A percentile compares a stretch with the other conserved stretches of the same genome.
These are phyloP conservation scores for Eulacestoma nigropectus DNA, from an alignment of 2,113 vertebrate species.

Conservation along the genomic window DNA sequence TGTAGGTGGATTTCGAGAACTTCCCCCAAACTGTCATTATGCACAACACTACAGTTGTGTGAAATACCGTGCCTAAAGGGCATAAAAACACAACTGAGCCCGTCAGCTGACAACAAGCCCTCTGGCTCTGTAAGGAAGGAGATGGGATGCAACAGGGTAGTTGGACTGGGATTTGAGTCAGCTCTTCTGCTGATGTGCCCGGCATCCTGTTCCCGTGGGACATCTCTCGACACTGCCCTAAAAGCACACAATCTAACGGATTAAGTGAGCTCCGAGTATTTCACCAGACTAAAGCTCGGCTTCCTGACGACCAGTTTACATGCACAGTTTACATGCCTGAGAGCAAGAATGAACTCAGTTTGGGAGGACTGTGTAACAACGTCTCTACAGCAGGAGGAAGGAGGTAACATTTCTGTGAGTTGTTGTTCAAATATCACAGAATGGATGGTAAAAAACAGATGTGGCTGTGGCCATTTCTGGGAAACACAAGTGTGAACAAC, in stretches of 20 bases:
- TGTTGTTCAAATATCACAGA: neutral
- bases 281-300: neutral
- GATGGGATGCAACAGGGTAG: neutral
- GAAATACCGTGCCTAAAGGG: neutral
- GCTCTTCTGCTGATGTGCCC: neutral
- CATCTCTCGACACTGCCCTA: neutral
- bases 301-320: neutral
- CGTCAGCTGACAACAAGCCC: neutral
- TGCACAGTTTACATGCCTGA: neutral
- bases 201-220: neutral
- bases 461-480: slow-evolving; percentile 18
- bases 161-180: neutral
- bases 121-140: neutral
- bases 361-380: neutral
- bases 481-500: slow-evolving; percentile 32
- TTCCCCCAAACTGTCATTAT: neutral
- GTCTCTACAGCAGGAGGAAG: neutral
- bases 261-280: neutral
- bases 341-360: neutral
- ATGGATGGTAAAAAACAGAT: neutral
- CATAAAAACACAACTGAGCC: neutral
- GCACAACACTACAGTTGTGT: neutral
- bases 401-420: neutral
- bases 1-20: neutral
- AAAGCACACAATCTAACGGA: neutral